Base-by-base conservation (phyloP, 92 coral and sea anemone genomes). In the Phenganax stokvisi region DNA sequence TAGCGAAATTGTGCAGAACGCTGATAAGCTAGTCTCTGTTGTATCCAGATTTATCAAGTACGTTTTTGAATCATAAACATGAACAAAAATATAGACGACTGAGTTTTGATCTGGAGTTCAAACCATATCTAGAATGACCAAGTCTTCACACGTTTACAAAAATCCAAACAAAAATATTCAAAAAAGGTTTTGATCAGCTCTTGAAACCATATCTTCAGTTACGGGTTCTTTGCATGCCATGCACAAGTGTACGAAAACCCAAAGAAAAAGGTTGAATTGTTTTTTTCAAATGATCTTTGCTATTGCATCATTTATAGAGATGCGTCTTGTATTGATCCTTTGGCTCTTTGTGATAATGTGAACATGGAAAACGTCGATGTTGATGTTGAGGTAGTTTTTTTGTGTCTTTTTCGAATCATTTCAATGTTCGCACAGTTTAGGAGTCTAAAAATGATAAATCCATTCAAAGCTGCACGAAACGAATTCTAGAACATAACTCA, bases 1-100 rank as follows among this genome's bases (percentile, higher is more conserved):
- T 62, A 94, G 98, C 54, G 97, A 94, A 85, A 93, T 94, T 56
- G 98, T 94, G 47, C 87, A 84, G 79, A 93, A 94, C 65, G 91
- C 92, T 17, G 80, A 92, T 8, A 82, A 85, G 75, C 92, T 94
- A 17, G 97, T 93, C 58, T 64, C 86, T 20, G 85, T 92, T 37
- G 75, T 94, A 30, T 61, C 84, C 3, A 85, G 85, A 28, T 92
- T 92, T 53, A 94, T 94, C 77, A 92, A 92, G 98, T 94, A 75
- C 71, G 82, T 7, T 16, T 12, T 12, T 2, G 9, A 15, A 37
- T 37, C 47, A 37, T 37, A 37, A 37, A 37, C 12, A n/a, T 9
- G 47, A 37, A 20, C 25, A 16, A 13, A 61, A 7, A 0, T 61
- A 61, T 28, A 6, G 67, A 61, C 6, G 28, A 61, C 67, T 6